A percentile compares a stretch with the other conserved stretches of the same genome.
These are phyloP conservation scores for Mycetomoellerius zeteki DNA, from an alignment of 1,140 invertebrate genomes.

Conservation along the genomic window DNA sequence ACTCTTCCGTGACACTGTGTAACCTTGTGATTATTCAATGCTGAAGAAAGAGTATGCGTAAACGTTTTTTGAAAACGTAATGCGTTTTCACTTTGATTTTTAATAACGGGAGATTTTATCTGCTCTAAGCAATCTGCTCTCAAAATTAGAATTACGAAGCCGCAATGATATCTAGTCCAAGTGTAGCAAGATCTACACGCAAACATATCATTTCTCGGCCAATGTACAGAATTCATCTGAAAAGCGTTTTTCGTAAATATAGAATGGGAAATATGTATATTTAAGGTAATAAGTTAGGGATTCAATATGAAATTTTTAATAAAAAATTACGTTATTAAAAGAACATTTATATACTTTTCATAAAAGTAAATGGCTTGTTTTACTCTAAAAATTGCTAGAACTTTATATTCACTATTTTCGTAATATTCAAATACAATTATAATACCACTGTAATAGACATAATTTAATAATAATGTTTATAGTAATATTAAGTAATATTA, in stretches of 20 bases:
- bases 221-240: too few relatives aligned
- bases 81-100: constrained; percentile 20
- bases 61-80: constrained; percentile 61
- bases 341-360: not conserved
- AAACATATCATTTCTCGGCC: too few relatives aligned
- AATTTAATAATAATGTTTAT: not conserved
- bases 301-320: not conserved
- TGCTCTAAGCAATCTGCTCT: not conserved
- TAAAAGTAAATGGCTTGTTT: not conserved
- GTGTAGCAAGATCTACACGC: not conserved
- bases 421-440: not conserved
- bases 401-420: not conserved
- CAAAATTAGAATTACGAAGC: not conserved
- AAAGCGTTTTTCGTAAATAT: too few relatives aligned
- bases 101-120: constrained; percentile 46
- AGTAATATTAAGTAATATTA: not conserved
- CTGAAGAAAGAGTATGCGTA: constrained; percentile 48
- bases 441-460: not conserved
- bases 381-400: not conserved
- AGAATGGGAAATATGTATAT: too few relatives aligned
- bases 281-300: not conserved
- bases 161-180: not conserved
- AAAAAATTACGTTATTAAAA: not conserved
- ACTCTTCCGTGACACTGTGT: not conserved
- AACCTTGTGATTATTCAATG: constrained; percentile 70